phyloP scores from a whole-genome alignment of 1,140 invertebrate species.

The Xylocopa sonorina region DNA sequence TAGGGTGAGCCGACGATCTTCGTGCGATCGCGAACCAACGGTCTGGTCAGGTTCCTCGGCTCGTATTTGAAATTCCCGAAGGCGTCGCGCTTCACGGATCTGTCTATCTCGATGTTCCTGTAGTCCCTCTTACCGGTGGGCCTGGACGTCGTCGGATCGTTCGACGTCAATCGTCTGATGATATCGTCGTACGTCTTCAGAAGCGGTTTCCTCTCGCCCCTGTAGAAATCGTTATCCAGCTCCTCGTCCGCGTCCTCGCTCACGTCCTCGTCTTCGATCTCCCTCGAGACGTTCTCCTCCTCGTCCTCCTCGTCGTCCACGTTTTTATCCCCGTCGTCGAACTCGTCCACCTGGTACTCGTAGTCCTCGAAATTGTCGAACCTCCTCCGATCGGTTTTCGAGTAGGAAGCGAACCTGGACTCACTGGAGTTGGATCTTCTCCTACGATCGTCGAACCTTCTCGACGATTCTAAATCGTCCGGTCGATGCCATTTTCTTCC shows the following conservation, averaged over 20 bases:
- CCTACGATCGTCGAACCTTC: conserved; percentile 23
- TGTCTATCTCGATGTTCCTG: conserved; percentile 70
- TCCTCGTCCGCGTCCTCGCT: conserved; percentile 61
- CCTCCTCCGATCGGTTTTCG: conserved; percentile 12
- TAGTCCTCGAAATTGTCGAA: conserved; percentile 51
- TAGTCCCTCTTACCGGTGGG: conserved; percentile 66
- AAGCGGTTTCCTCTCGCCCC: conserved; percentile 57
- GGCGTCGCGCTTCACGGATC: conserved; percentile 67
- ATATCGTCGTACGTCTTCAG: conserved; percentile 78
- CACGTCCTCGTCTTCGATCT: conserved; percentile 59
- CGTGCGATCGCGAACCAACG: conserved; percentile 3
- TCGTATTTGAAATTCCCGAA: conserved; percentile 68
- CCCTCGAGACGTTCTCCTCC: conserved; percentile 57
- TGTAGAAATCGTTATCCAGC: conserved; percentile 61
- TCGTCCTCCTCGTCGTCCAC: conserved; percentile 66
- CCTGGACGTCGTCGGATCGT: conserved; percentile 68
- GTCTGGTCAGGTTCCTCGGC: conserved; percentile 47
- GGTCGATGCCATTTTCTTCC: conserved; percentile 17
- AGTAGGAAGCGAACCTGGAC: background rate
- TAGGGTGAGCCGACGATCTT: background rate
- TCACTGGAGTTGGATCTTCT: conserved; percentile 35
- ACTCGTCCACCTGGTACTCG: conserved; percentile 39
- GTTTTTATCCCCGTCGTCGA: conserved; percentile 41
- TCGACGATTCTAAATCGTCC: background rate
- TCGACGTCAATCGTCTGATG: conserved; percentile 74